Conservation (phyloP, 2,113 vertebrate species). For the Tiliqua scincoides region DNA sequence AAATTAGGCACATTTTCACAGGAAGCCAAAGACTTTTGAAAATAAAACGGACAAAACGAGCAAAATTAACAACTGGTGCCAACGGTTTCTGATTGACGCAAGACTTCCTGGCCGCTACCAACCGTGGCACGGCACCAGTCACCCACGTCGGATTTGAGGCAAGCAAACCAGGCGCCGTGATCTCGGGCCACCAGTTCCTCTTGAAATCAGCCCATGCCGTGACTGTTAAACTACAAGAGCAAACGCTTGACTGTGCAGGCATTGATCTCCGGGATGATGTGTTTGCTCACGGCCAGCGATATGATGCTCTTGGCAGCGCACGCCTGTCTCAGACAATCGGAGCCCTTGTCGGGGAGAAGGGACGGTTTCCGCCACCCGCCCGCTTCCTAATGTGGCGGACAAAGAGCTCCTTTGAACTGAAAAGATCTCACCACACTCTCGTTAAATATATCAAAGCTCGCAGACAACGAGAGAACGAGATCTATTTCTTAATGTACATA, state of each 20-base stretch:
- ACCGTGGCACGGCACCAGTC: too few relatives aligned
- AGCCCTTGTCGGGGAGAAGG: background rate
- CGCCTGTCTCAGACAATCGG: background rate
- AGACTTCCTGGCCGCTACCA: background rate
- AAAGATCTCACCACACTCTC: background rate
- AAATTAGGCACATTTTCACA: background rate
- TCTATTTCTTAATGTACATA: background rate
- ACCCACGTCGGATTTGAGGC: background rate
- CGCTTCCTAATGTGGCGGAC: background rate
- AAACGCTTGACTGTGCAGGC: background rate
- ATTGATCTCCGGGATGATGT: background rate
- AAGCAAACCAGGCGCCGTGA: background rate
- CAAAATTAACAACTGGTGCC: background rate
- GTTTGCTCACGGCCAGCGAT: background rate
- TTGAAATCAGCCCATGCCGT: background rate
- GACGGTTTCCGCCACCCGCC: background rate
- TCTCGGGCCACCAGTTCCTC: background rate
- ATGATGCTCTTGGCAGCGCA: background rate
- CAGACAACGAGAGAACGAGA: background rate
- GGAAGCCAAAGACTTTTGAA: background rate
- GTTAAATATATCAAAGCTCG: conserved; percentile 12
- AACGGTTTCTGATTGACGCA: background rate
- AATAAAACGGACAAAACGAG: background rate
- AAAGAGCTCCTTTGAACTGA: background rate
- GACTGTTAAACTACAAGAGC: conserved; percentile 25